Evolutionary conservation across 2,113 vertebrate species (phyloP).

Genomic region (Poeciliopsis retropinna): DNA sequence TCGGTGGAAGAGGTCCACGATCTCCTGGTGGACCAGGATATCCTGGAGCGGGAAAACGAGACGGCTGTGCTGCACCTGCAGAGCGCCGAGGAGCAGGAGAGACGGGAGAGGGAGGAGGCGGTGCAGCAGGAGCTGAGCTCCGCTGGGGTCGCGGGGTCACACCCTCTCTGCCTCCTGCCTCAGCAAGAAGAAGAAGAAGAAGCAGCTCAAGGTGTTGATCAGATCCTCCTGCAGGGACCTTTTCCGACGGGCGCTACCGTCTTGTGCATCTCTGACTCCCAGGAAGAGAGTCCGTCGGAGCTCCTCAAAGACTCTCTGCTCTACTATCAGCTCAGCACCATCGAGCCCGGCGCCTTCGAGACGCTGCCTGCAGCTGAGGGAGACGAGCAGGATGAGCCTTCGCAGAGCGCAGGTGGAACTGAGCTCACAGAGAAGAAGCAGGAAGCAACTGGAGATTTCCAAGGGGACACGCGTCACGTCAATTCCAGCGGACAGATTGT

Average conservation of each 20-base stretch:
- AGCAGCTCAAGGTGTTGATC: slow-evolving; percentile 62
- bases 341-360: slow-evolving; percentile 69
- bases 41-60: slow-evolving; percentile 86
- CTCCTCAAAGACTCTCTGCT: slow-evolving; percentile 85
- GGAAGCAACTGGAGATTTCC: slow-evolving; percentile 31
- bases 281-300: slow-evolving; percentile 71
- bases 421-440: slow-evolving; percentile 26
- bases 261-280: slow-evolving; percentile 87
- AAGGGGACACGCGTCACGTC: slow-evolving; percentile 39
- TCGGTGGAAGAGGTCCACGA: slow-evolving; percentile 62
- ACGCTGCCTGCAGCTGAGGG: slow-evolving; percentile 59
- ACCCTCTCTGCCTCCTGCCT: slow-evolving; percentile 83
- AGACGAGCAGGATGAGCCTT: slow-evolving; percentile 19
- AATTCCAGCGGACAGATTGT: slow-evolving; percentile 45
- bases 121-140: slow-evolving; percentile 73
- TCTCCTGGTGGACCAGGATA: slow-evolving; percentile 74
- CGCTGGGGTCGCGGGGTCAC: slow-evolving; percentile 63
- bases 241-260: slow-evolving; percentile 86
- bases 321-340: slow-evolving; percentile 87
- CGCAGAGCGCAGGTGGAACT: slow-evolving; percentile 30
- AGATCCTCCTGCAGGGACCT: slow-evolving; percentile 87
- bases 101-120: slow-evolving; percentile 83
- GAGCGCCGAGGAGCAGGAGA: slow-evolving; percentile 92
- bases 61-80: slow-evolving; percentile 94
- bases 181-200: slow-evolving; percentile 60